Conservation (phyloP, 2,888 invertebrate genomes). For the Harpagoxenus sublaevis region DNA sequence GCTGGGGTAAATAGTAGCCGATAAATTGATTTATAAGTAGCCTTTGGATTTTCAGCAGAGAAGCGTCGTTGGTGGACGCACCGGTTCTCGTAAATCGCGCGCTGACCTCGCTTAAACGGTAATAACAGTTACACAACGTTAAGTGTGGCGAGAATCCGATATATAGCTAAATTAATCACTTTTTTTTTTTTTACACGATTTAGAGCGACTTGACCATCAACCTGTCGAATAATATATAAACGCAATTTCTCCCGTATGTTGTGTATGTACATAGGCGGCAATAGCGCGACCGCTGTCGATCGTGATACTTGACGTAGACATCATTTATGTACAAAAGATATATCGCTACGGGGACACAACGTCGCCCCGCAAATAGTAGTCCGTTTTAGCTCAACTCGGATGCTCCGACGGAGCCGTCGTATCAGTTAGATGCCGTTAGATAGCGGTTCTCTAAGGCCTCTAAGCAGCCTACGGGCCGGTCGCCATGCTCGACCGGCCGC, state of each 20-base stretch:
- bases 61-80: constrained; percentile 64
- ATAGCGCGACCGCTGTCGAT: constrained; percentile 23
- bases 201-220: constrained; percentile 64
- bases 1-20: constrained; percentile 71
- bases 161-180: constrained; percentile 78
- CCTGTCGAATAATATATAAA: constrained; percentile 69
- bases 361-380: constrained; percentile 58
- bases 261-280: constrained; percentile 20
- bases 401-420: constrained; percentile 36
- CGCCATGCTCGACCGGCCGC: constrained; percentile 39
- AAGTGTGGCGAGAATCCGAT: constrained; percentile 77
- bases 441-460: constrained; percentile 68
- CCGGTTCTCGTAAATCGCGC: constrained; percentile 48
- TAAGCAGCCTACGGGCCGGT: constrained; percentile 63
- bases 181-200: constrained; percentile 76
- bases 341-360: constrained; percentile 70
- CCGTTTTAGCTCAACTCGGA: constrained; percentile 50
- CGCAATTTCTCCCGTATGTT: constrained; percentile 46
- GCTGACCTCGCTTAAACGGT: constrained; percentile 67
- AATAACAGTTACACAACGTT: constrained; percentile 75
- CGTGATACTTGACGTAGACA: constrained; percentile 63
- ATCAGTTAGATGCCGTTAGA: constrained; percentile 68
- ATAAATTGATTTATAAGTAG: constrained; percentile 72
- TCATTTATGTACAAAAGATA: constrained; percentile 76
- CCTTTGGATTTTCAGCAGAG: constrained; percentile 60